Evolutionary conservation across 2,113 vertebrate genomes (phyloP).

Genomic region (Choloepus hoffmanni): DNA sequence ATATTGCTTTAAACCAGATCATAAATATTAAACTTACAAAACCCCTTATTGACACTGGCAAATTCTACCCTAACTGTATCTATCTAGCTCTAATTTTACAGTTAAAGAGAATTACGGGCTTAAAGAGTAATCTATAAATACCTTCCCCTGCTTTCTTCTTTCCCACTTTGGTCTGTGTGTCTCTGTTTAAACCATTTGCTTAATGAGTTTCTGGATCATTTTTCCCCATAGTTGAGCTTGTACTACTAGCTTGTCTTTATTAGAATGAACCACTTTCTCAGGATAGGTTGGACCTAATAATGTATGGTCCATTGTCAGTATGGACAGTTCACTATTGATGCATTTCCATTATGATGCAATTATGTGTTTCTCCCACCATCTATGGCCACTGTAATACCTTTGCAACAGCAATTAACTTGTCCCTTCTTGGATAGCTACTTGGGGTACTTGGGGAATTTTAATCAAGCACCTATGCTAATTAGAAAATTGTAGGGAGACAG

Average conservation of each 20-base stretch:
- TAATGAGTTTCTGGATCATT: background rate
- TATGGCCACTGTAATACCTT: constrained; percentile 49
- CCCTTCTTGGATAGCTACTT: constrained; percentile 51
- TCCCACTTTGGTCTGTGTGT: background rate
- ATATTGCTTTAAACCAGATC: constrained; percentile 72
- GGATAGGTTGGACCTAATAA: background rate
- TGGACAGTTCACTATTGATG: constrained; percentile 17
- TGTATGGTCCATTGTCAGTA: background rate
- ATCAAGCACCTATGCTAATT: constrained; percentile 69
- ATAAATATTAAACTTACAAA: constrained; percentile 80
- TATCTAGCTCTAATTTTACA: constrained; percentile 58
- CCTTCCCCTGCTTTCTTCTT: background rate
- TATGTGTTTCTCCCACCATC: constrained; percentile 54
- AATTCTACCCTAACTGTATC: constrained; percentile 56
- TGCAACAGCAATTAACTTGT: constrained; percentile 50
- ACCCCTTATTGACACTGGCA: constrained; percentile 75
- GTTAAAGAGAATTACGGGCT: constrained; percentile 55
- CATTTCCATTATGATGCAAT: constrained; percentile 66
- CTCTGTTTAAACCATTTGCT: constrained; percentile 32
- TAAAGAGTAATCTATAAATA: constrained; percentile 56
- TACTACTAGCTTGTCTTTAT: background rate
- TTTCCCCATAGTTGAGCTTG: background rate
- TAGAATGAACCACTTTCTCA: background rate
- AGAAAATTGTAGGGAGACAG: constrained; percentile 37
- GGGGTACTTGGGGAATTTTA: constrained; percentile 60